Evolutionary conservation across 2,888 invertebrate species (phyloP).

Genomic region (Erebia ligea): DNA sequence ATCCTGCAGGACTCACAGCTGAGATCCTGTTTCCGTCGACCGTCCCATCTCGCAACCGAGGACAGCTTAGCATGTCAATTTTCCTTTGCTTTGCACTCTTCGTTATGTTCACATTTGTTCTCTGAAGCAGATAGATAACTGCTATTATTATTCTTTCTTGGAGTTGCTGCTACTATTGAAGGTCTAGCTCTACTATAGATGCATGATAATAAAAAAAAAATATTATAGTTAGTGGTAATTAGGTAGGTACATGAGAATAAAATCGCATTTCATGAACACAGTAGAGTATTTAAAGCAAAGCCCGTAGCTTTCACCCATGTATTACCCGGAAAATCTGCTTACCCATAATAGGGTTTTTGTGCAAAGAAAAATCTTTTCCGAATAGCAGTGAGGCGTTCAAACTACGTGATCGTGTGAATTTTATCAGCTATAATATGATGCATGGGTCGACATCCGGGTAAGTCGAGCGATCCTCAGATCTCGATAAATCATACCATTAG

Average conservation of each 20-base stretch:
- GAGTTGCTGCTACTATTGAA: too few species aligned
- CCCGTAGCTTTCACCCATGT: background rate
- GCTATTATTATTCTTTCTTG: too few species aligned
- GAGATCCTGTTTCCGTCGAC: constrained; percentile 4
- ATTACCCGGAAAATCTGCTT: constrained; percentile 17
- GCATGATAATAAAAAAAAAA: too few species aligned
- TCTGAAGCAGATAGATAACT: background rate
- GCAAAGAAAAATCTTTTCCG: constrained; percentile 25
- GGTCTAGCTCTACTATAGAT: too few species aligned
- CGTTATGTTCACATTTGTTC: background rate
- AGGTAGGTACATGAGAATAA: background rate
- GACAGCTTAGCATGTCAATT: constrained; percentile 15
- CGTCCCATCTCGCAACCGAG: background rate
- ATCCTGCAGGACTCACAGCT: constrained; percentile 1
- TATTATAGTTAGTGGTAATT: too few species aligned
- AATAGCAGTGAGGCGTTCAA: constrained; percentile 29
- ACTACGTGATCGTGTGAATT: constrained; percentile 32
- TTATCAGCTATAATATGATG: constrained; percentile 33
- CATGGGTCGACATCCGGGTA: constrained; percentile 25
- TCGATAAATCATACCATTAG: constrained; percentile 22
- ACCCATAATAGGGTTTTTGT: constrained; percentile 16
- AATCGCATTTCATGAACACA: background rate
- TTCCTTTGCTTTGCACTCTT: background rate
- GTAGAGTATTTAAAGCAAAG: background rate
- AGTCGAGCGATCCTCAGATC: constrained; percentile 9